Evolutionary conservation across 2,113 vertebrate species (phyloP).

Genomic region (Axis porcinus): DNA sequence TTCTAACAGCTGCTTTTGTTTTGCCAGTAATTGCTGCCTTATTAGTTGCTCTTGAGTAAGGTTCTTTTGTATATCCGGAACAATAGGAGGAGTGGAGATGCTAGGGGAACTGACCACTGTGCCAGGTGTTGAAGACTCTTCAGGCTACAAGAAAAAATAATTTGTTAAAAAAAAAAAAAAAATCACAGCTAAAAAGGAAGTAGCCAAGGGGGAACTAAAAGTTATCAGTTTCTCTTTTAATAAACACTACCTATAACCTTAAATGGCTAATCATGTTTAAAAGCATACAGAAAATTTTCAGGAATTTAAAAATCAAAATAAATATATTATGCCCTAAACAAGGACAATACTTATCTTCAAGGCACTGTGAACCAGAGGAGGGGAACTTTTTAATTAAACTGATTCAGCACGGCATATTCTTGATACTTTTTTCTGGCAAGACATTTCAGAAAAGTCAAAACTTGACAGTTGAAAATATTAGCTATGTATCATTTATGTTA

Average conservation of each 20-base stretch:
- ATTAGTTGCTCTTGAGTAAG: conserved; percentile 97
- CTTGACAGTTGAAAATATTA: conserved; percentile 13
- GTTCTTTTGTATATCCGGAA: conserved; percentile 87
- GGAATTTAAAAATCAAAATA: conserved; percentile 21
- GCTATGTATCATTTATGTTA: conserved; percentile 42
- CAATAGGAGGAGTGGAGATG: conserved; percentile 77
- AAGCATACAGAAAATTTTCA: background rate
- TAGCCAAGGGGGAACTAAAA: background rate
- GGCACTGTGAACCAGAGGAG: background rate
- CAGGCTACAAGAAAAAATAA: conserved; percentile 83
- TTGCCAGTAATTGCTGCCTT: conserved; percentile 95
- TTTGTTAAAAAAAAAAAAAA: background rate
- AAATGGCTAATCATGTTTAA: conserved; percentile 1
- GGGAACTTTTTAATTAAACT: background rate
- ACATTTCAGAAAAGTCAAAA: conserved; percentile 22
- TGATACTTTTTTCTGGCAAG: background rate
- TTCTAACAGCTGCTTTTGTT: conserved; percentile 98
- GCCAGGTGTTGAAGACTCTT: conserved; percentile 86
- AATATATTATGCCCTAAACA: background rate
- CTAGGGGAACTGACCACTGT: conserved; percentile 78
- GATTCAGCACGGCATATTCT: background rate
- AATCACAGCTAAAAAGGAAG: background rate
- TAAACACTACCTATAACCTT: background rate
- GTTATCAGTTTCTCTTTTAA: background rate
- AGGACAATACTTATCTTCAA: background rate